These are phyloP conservation scores for Ormia ochracea DNA, from an alignment of 2,888 invertebrate genomes.

Conservation along the genomic window DNA sequence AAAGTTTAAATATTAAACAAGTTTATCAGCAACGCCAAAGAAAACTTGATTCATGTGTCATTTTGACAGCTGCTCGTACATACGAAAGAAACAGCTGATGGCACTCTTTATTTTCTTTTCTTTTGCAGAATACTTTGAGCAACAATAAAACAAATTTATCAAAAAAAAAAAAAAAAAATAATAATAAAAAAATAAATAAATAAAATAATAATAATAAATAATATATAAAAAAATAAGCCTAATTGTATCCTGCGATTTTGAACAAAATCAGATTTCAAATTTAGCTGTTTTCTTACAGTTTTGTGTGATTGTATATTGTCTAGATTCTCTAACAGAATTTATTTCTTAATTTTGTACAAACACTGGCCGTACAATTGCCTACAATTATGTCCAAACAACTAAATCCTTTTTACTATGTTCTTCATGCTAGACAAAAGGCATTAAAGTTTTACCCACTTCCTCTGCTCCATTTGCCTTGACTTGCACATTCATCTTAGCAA, in stretches of 20 bases:
- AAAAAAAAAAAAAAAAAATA: neutral
- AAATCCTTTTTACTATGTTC: slow-evolving; percentile 46
- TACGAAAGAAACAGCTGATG: slow-evolving; percentile 55
- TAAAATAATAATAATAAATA: neutral
- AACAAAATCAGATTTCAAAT: neutral
- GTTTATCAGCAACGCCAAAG: slow-evolving; percentile 54
- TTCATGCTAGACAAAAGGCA: slow-evolving; percentile 19
- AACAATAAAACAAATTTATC: neutral
- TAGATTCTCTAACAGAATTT: neutral
- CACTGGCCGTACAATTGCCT: slow-evolving; percentile 56
- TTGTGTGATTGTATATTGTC: neutral
- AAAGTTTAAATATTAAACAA: slow-evolving; percentile 46
- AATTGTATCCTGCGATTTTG: neutral
- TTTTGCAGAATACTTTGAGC: neutral
- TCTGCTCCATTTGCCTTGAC: slow-evolving; percentile 11
- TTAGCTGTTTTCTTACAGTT: neutral
- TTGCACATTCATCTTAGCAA: slow-evolving; percentile 28
- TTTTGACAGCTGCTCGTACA: slow-evolving; percentile 60
- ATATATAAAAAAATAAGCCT: neutral
- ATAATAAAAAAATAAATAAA: neutral
- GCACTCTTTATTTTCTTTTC: slow-evolving; percentile 14
- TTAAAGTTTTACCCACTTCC: slow-evolving; percentile 9
- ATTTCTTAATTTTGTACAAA: neutral
- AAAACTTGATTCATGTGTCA: slow-evolving; percentile 59
- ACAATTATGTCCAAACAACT: slow-evolving; percentile 52